Evolutionary conservation across 2,888 invertebrate genomes (phyloP), one percentile per base, ranked within the genome.

Genomic region (Ypsolopha sequella): DNA sequence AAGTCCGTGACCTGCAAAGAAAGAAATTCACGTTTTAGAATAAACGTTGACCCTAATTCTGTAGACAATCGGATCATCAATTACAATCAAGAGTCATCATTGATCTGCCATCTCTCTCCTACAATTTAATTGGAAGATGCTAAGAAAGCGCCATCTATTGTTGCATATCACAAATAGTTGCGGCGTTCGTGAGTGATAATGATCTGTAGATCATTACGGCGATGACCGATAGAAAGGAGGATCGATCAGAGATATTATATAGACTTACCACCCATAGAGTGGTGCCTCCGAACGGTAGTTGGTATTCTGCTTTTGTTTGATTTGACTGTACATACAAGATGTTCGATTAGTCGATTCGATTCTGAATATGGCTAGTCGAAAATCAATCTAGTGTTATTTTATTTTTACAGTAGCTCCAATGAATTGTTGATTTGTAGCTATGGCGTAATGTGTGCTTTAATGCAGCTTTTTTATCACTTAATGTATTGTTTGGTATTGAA

Each of bases 1-100:
- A 24, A 24, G 24, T 24, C 24, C 63, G 65, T 66, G 68, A 70
- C 72, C 73, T 68, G 77, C 65, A 71, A 39, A 72, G 66, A 79
- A 73, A 73, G 70, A 74, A 71, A 75, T 69, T 65, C 70, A 73
- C 65, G 69, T 69, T 73, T 68, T 68, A 71, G 36, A 47, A 44
- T n/a, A 75, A 72, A 69, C 70, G 74, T 71, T 77, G 77, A 80
- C 76, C 78, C 68, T 72, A 66, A 76, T 71, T 68, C 68, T 61
- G 66, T 73, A 77, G 73, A 79, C 77, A 78, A 82, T 74, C 76
- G 69, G 72, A 82, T 85, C 84, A 86, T 84, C 79, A 85, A 86
- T 85, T 80, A 84, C 82, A 85, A 85, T 86, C 85, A 85, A 72
- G 69, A 61, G 60, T 62, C 65, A 64, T 69, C 69, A 70, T 73